Evolutionary conservation across 1,140 invertebrate species (phyloP).

Genomic region (Drosophila kohkoa): DNA sequence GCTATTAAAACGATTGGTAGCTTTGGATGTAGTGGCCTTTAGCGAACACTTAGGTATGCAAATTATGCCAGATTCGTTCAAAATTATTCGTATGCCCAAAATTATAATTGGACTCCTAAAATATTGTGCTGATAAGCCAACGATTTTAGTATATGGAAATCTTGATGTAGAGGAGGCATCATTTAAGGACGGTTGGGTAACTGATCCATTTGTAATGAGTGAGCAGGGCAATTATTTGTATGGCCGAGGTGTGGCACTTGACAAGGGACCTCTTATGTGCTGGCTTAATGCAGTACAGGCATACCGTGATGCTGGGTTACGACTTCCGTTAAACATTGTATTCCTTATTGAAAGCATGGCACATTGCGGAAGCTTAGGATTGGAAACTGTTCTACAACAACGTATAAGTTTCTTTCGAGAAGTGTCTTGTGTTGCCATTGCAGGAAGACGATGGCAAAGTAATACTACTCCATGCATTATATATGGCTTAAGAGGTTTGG

Average conservation of each 20-base stretch:
- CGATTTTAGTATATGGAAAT: conserved; percentile 97
- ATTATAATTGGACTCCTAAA: conserved; percentile 28
- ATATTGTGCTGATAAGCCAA: conserved; percentile 90
- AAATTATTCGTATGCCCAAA: conserved; percentile 33
- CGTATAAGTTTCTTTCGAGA: conserved; percentile 90
- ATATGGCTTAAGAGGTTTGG: conserved; percentile 96
- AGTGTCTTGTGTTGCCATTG: conserved; percentile 97
- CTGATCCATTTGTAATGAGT: conserved; percentile 95
- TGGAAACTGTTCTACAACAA: conserved; percentile 88
- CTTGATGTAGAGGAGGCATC: conserved; percentile 97
- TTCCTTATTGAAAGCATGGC: conserved; percentile 99
- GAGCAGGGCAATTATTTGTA: conserved; percentile 95
- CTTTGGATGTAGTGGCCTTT: conserved; percentile 42
- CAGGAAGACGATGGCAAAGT: conserved; percentile 99
- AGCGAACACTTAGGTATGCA: conserved; percentile 46
- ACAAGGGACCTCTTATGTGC: conserved; percentile 95
- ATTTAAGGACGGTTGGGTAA: conserved; percentile 96
- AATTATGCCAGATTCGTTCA: conserved; percentile 16
- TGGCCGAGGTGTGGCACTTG: conserved; percentile 97
- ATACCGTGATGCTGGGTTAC: conserved; percentile 89
- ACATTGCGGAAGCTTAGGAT: conserved; percentile 96
- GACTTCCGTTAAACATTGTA: conserved; percentile 96
- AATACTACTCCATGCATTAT: conserved; percentile 97
- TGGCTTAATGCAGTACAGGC: conserved; percentile 98
- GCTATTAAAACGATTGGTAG: conserved; percentile 38